Evolutionary conservation across 2,113 vertebrate genomes (phyloP), one percentile per base, ranked within the genome.

Genomic region (Jacana jacana): DNA sequence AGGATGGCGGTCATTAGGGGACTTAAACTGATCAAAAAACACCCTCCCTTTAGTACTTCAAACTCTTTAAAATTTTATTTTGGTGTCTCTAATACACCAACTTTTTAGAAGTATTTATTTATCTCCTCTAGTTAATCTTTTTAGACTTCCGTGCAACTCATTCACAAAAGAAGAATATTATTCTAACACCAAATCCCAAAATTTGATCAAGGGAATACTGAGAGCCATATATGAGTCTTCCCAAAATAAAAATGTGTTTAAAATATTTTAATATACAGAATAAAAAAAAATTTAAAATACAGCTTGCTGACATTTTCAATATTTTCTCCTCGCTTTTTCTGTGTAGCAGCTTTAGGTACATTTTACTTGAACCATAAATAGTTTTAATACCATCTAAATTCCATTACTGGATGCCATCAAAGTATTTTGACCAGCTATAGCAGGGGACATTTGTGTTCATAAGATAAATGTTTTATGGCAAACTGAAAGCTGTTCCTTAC

Each of bases 341-440:
- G 2, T 9, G 27, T 57, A 72, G 48, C 30, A 77, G 35, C 52
- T 76, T 51, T 57, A 82, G 39, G 31, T 69, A 35, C 23, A 13
- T 57, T 89, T 75, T 77, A 88, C 27, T 57, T 63, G 16, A 95
- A 78, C 28, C 28, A 42, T 42, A 63, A n/a, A 48, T 48, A 79
- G 15, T 61, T 89, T 88, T 82, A 87, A 80, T 65, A 72, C 30
- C 24, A 28, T 44, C 58, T 72, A 65, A 85, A 68, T 76, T 91
- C 57, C 35, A n/a, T 80, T 77, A 72, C 1, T 2, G 35, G 48
- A 65, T 40, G 35, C 39, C 93, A 76, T 52, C 13, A 86, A 60
- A 96, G 71, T 68, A 95, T 71, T 92, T 79, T 91, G 85, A 78
- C 58, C 88, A 89, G 73, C 35, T 78, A 35, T 19, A 89, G 49